These are phyloP conservation scores for Narcine bancroftii DNA, from an alignment of 2,113 vertebrate genomes.

Conservation along the genomic window DNA sequence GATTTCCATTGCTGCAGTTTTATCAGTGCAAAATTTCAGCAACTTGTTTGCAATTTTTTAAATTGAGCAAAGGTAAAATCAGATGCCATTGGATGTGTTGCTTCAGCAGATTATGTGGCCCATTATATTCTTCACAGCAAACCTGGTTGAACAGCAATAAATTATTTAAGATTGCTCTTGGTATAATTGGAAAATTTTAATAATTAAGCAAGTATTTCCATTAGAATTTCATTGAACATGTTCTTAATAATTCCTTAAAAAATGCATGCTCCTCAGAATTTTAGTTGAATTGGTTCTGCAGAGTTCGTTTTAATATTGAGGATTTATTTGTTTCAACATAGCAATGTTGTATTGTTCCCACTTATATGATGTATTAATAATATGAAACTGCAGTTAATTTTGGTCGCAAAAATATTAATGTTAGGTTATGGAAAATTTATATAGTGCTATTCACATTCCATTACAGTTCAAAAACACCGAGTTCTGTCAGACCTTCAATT, in stretches of 20 bases:
- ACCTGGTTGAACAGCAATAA: conserved; percentile 15
- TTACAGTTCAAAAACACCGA: background rate
- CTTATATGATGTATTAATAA: background rate
- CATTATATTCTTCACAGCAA: conserved; percentile 32
- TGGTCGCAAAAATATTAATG: background rate
- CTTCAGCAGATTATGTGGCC: background rate
- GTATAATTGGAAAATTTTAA: conserved; percentile 28
- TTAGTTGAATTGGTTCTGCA: background rate
- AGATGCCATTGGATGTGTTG: background rate
- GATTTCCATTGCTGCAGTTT: background rate
- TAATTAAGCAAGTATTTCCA: conserved; percentile 31
- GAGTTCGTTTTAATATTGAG: background rate
- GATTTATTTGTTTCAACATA: background rate
- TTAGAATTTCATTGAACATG: conserved; percentile 2
- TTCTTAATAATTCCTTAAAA: background rate
- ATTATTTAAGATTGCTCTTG: conserved; percentile 23
- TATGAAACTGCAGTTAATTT: background rate
- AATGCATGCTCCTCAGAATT: conserved; percentile 7
- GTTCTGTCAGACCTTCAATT: background rate
- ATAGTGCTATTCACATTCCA: background rate
- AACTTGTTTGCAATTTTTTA: background rate
- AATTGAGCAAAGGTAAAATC: background rate
- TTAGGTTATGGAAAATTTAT: background rate
- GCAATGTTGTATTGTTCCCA: background rate
- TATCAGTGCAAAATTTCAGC: background rate